Conservation (phyloP, 1,140 invertebrate genomes). For the Triops cancriformis region DNA sequence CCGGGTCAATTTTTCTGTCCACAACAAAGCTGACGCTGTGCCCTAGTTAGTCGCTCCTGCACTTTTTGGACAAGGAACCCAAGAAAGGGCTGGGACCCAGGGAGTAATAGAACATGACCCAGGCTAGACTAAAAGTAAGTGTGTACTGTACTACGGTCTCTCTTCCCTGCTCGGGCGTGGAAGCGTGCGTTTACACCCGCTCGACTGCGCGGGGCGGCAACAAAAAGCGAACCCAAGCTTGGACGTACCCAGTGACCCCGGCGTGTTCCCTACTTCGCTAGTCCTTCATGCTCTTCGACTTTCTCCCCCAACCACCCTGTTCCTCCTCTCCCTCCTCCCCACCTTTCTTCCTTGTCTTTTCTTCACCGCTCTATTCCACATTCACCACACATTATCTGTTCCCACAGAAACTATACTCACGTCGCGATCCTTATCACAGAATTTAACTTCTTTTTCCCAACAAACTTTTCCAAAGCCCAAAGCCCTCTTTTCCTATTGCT, state of each 20-base stretch:
- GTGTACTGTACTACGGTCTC: background rate
- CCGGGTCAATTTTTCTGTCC: no score
- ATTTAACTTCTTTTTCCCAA: no score
- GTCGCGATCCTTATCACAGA: background rate
- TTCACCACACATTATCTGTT: background rate
- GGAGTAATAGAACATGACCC: no score
- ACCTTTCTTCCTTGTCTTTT: background rate
- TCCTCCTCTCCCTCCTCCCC: background rate
- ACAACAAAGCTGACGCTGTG: no score
- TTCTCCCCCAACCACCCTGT: background rate
- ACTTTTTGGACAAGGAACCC: no score
- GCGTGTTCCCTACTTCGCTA: background rate
- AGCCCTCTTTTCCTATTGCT: no score
- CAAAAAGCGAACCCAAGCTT: background rate
- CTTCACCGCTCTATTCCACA: background rate
- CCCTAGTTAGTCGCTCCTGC: no score
- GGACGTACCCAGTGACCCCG: conserved; percentile 11
- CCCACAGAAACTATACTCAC: background rate
- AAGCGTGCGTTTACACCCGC: conserved; percentile 11
- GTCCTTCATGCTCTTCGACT: background rate
- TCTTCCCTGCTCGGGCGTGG: background rate
- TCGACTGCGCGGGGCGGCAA: background rate
- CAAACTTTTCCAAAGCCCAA: no score
- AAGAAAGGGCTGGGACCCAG: no score
- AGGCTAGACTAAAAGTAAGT: no score